These are phyloP conservation scores for Bilobella aurantiaca DNA, from an alignment of 1,140 invertebrate genomes.

Conservation along the genomic window DNA sequence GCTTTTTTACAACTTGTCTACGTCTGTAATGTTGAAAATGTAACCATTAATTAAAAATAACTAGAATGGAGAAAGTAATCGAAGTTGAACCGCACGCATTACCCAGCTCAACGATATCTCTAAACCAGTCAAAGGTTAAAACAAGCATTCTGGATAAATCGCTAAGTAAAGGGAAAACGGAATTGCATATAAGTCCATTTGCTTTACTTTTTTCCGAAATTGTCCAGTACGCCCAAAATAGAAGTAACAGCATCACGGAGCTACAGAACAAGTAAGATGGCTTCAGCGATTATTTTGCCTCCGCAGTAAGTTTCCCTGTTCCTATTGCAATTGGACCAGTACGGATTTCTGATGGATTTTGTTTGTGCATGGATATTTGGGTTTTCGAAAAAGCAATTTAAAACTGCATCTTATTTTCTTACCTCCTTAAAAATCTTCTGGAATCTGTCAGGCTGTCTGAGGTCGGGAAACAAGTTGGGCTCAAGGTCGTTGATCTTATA, in stretches of 20 bases:
- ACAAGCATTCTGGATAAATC: slow-evolving; percentile 83
- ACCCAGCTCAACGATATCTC: slow-evolving; percentile 20
- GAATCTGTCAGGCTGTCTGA: slow-evolving; percentile 80
- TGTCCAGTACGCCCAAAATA: slow-evolving; percentile 94
- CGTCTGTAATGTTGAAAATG: too few species aligned
- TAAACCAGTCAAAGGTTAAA: slow-evolving; percentile 42
- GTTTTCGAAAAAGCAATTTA: too few species aligned
- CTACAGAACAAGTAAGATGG: slow-evolving; percentile 72
- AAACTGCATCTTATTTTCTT: too few species aligned
- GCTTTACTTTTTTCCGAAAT: slow-evolving; percentile 94
- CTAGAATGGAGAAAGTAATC: slow-evolving; percentile 30
- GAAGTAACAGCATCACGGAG: slow-evolving; percentile 87
- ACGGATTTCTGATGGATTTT: neutral
- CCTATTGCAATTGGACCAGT: too few species aligned
- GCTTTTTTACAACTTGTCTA: too few species aligned
- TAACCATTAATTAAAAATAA: too few species aligned
- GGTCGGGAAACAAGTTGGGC: slow-evolving; percentile 88
- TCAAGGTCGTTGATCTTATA: slow-evolving; percentile 82
- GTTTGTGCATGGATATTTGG: slow-evolving; percentile 10
- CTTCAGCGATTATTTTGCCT: too few species aligned
- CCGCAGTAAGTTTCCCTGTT: too few species aligned
- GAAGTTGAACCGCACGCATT: slow-evolving; percentile 30
- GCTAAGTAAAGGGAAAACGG: slow-evolving; percentile 79
- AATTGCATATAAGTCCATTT: slow-evolving; percentile 85
- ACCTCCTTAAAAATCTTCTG: too few species aligned